These are phyloP conservation scores for Euclidia mi DNA, from an alignment of 2,888 invertebrate species.

Conservation along the genomic window DNA sequence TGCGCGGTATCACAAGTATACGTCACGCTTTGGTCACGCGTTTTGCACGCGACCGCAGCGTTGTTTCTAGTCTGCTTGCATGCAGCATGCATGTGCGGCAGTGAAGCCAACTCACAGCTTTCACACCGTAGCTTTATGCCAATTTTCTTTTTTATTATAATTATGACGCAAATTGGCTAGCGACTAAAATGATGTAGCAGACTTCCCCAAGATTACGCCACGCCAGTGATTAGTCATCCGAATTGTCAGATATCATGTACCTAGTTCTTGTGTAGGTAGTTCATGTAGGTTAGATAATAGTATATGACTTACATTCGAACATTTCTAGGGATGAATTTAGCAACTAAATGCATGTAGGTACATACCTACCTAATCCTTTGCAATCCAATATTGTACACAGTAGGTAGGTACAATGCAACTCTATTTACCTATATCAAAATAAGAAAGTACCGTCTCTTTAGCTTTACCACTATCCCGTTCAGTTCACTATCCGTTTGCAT, in stretches of 20 bases:
- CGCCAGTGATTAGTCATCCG: not conserved
- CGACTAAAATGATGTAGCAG: not conserved
- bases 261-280: too few species aligned
- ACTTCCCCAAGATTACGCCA: conserved; percentile 13
- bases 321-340: too few species aligned
- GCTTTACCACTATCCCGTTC: too few species aligned
- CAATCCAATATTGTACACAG: too few species aligned
- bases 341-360: too few species aligned
- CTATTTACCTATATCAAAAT: too few species aligned
- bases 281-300: too few species aligned
- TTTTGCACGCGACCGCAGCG: conserved; percentile 64
- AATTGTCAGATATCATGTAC: not conserved
- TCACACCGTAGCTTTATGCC: conserved; percentile 28
- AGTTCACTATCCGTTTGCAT: too few species aligned
- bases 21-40: conserved; percentile 72
- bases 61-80: conserved; percentile 47
- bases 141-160: conserved; percentile 45
- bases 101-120: conserved; percentile 33
- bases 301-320: too few species aligned
- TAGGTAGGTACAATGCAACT: too few species aligned
- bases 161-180: conserved; percentile 46
- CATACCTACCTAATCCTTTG: too few species aligned
- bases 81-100: conserved; percentile 50
- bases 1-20: conserved; percentile 47
- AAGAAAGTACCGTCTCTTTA: too few species aligned